These are phyloP conservation scores for Tetanocera ferruginea DNA, from an alignment of 2,888 invertebrate genomes.

Conservation along the genomic window DNA sequence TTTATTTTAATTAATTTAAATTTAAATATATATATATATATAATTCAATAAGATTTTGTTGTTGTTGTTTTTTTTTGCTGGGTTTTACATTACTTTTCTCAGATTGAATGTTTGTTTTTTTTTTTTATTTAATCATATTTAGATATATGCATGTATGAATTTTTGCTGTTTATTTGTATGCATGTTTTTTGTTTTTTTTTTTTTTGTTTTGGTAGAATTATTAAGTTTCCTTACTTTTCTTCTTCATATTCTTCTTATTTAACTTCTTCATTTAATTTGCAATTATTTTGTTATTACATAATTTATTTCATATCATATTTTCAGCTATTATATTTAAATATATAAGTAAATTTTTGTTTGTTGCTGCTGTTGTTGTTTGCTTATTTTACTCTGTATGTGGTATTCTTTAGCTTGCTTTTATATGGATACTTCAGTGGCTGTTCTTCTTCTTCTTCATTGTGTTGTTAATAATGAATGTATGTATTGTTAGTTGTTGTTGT, in stretches of 20 bases:
- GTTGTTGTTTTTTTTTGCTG: constrained; percentile 50
- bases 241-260: constrained; percentile 1
- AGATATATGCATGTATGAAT: constrained; percentile 35
- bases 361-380: constrained; percentile 45
- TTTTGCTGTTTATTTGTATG: constrained; percentile 46
- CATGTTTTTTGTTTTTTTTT: constrained; percentile 53
- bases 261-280: not conserved
- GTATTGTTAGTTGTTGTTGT: constrained; percentile 56
- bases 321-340: constrained; percentile 30
- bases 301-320: constrained; percentile 1
- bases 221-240: constrained; percentile 12
- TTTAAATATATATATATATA: constrained; percentile 52
- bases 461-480: constrained; percentile 17
- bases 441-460: constrained; percentile 43
- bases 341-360: constrained; percentile 49
- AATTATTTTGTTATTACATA: constrained; percentile 16
- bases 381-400: constrained; percentile 38
- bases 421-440: constrained; percentile 45
- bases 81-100: constrained; percentile 64
- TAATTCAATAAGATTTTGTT: constrained; percentile 66
- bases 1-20: constrained; percentile 20
- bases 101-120: not conserved
- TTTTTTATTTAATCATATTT: constrained; percentile 17
- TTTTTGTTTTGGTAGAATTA: not conserved
- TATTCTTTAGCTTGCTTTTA: constrained; percentile 35